Evolutionary conservation across 2,113 vertebrate genomes (phyloP).

Genomic region (Neotragus pygmaeus): DNA sequence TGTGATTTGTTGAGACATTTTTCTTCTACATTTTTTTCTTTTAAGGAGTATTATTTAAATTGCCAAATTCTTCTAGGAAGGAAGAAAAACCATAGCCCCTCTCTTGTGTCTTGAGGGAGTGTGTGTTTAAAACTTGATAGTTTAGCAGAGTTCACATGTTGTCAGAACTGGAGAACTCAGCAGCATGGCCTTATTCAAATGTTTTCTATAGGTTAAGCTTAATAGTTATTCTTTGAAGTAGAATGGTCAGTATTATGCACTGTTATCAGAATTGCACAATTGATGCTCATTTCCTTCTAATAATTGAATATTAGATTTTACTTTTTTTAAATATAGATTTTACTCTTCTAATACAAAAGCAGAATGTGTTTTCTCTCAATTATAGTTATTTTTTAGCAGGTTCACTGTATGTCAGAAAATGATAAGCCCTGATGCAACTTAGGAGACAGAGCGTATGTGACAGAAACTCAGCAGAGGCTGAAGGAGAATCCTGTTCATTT

Average conservation of each 20-base stretch:
- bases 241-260: background rate
- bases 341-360: background rate
- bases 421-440: background rate
- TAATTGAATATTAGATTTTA: constrained; percentile 16
- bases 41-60: background rate
- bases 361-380: background rate
- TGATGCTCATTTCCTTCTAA: background rate
- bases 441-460: background rate
- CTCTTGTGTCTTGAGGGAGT: background rate
- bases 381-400: constrained; percentile 28
- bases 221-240: background rate
- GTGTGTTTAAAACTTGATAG: background rate
- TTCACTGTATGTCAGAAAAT: background rate
- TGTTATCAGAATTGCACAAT: background rate
- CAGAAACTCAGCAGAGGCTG: background rate
- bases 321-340: background rate
- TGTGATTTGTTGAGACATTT: background rate
- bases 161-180: background rate
- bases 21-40: background rate
- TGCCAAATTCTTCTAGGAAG: background rate
- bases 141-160: background rate
- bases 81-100: background rate
- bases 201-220: background rate
- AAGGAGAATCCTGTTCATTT: background rate
- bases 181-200: background rate